These are phyloP conservation scores for Microcebus tavaratra DNA, from an alignment of 2,113 vertebrate genomes.

Conservation along the genomic window DNA sequence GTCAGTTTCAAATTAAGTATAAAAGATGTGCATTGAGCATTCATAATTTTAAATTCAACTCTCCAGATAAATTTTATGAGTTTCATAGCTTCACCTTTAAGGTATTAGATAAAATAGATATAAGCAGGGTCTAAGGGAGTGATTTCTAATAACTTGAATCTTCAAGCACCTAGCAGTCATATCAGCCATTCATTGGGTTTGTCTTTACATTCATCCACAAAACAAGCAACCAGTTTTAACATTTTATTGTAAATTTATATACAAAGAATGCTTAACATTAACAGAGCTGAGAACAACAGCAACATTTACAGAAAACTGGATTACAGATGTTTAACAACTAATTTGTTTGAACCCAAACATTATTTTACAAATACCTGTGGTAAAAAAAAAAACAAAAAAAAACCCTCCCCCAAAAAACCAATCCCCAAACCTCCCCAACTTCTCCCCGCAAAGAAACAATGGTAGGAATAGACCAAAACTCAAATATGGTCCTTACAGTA, in stretches of 20 bases:
- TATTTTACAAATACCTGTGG: slow-evolving; percentile 81
- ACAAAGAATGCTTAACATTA: slow-evolving; percentile 86
- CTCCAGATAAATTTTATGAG: slow-evolving; percentile 29
- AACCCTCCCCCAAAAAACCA: background rate
- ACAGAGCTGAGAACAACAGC: slow-evolving; percentile 83
- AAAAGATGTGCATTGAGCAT: background rate
- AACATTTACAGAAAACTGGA: slow-evolving; percentile 86
- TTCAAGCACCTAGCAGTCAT: slow-evolving; percentile 84
- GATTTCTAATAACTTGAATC: slow-evolving; percentile 71
- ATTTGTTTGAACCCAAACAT: slow-evolving; percentile 91
- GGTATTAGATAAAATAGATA: slow-evolving; percentile 75
- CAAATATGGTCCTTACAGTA: slow-evolving; percentile 84
- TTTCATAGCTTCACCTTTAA: slow-evolving; percentile 1
- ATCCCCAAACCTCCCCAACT: slow-evolving; percentile 73
- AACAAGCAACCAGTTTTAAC: slow-evolving; percentile 90
- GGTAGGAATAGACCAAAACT: slow-evolving; percentile 86
- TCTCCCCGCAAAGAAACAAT: slow-evolving; percentile 79
- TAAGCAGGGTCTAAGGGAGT: slow-evolving; percentile 87
- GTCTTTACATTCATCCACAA: slow-evolving; percentile 88
- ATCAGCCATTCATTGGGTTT: slow-evolving; percentile 79
- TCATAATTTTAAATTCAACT: slow-evolving; percentile 53
- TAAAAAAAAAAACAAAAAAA: slow-evolving; percentile 3
- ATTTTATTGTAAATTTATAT: slow-evolving; percentile 88
- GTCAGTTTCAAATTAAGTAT: slow-evolving; percentile 41
- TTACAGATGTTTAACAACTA: slow-evolving; percentile 87